Base-by-base conservation (phyloP, 2,113 vertebrate species). In the Pandion haliaetus region DNA sequence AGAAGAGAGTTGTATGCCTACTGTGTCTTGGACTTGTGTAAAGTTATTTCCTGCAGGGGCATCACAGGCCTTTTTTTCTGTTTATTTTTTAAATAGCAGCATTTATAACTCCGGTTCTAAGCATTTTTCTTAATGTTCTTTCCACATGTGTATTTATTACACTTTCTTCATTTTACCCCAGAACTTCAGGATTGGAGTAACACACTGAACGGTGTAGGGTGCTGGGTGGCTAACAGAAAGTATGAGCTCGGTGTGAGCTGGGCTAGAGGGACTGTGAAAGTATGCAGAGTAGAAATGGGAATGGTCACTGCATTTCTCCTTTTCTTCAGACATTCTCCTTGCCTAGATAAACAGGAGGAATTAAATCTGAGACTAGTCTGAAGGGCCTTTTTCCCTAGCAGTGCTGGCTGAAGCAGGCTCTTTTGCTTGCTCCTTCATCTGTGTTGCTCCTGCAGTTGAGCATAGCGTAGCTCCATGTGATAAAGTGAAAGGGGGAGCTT, bases 131-230 rank as follows among this genome's bases (percentile, higher is more conserved):
- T 32, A 14, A 4, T 50, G 32, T 28, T 70, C 8, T 62, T 82
- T 79, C 59, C 70, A 17, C 20, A 0, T 7, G 25, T 67, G 15
- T 55, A 8, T 82, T 67, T 86, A 49, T 58, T 86, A 45, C 12
- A 28, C 14, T 85, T 76, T 9, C 9, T 34, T 55, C 9, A 14
- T 80, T 62, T 70, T 47, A n/a, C 12, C 66, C 58, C 12, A 17
- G 4, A 8, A 8, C 25, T 54, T 49, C 49, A 59, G n/a, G 24
- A 4, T 3, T 52, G 67, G 34, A 88, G 18, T 61, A 65, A 52
- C 5, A 3, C 26, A 7, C 7, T 34, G 47, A 57, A 6, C 10
- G 18, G n/a, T 1, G 0, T 1, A 40, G 77, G 21, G 44, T 1
- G 0, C 21, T 36, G 49, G 16, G 19, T 74, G 55, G 45, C 8